Evolutionary conservation across 1,140 invertebrate genomes (phyloP).

Genomic region (Lasioglossum baleicum): DNA sequence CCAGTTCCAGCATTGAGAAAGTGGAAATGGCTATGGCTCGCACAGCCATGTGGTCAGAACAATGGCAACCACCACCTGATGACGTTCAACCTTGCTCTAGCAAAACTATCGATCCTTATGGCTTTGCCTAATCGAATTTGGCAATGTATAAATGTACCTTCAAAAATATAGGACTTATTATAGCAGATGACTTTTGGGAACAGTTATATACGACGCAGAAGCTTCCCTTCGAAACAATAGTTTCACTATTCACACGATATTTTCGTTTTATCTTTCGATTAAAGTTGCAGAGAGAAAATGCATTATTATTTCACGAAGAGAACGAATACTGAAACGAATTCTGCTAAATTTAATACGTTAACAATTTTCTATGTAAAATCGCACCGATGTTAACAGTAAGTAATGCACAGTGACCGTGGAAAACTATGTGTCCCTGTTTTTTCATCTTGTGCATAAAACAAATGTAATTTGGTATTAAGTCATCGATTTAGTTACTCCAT

Average conservation of each 20-base stretch:
- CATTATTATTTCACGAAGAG: conserved; percentile 21
- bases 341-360: conserved; percentile 27
- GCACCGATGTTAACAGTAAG: conserved; percentile 31
- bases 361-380: conserved; percentile 21
- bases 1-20: conserved; percentile 59
- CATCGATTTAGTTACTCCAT: conserved; percentile 1
- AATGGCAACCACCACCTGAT: conserved; percentile 77
- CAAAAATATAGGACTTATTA: conserved; percentile 42
- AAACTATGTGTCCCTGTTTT: conserved; percentile 19
- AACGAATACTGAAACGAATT: conserved; percentile 29
- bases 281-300: background rate
- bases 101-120: conserved; percentile 80
- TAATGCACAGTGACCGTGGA: conserved; percentile 39
- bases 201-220: conserved; percentile 35
- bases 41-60: conserved; percentile 71
- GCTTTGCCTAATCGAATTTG: conserved; percentile 72
- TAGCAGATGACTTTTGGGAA: conserved; percentile 47
- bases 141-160: conserved; percentile 28
- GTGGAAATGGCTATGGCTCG: conserved; percentile 66
- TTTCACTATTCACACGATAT: conserved; percentile 10
- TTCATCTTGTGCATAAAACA: conserved; percentile 40
- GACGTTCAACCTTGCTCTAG: conserved; percentile 83
- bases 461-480: conserved; percentile 33
- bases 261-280: conserved; percentile 10
- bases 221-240: conserved; percentile 30